Conservation (phyloP, 1,140 invertebrate genomes). For the Nasonia longicornis region DNA sequence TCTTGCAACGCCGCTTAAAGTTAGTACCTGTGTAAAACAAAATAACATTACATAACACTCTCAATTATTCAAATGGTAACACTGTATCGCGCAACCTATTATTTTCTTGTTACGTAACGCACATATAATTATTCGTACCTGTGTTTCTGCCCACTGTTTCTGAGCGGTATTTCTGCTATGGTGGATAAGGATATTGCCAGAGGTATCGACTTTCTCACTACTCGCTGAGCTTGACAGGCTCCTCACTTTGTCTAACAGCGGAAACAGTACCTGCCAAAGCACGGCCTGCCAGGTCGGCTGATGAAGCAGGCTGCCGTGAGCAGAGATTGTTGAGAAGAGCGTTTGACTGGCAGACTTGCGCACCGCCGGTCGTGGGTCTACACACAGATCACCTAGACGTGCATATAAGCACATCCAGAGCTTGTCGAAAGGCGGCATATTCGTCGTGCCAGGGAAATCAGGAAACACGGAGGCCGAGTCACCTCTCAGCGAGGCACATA, state of each 20-base stretch:
- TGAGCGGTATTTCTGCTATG: slow-evolving; percentile 98
- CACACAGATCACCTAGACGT: slow-evolving; percentile 90
- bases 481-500: slow-evolving; percentile 78
- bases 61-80: slow-evolving; percentile 12
- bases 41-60: background rate
- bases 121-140: slow-evolving; percentile 69
- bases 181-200: slow-evolving; percentile 96
- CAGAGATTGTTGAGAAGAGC: slow-evolving; percentile 95
- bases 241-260: slow-evolving; percentile 92
- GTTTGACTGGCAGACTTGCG: slow-evolving; percentile 99
- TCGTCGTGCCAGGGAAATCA: slow-evolving; percentile 84
- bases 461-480: slow-evolving; percentile 80
- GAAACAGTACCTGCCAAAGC: slow-evolving; percentile 94
- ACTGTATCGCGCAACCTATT: slow-evolving; percentile 11
- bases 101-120: background rate
- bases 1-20: slow-evolving; percentile 79
- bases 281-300: slow-evolving; percentile 91
- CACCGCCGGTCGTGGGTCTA: slow-evolving; percentile 94
- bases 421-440: slow-evolving; percentile 91
- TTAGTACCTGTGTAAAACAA: slow-evolving; percentile 72
- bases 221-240: slow-evolving; percentile 92
- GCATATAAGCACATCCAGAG: slow-evolving; percentile 97
- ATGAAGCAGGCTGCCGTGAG: slow-evolving; percentile 91
- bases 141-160: slow-evolving; percentile 99
- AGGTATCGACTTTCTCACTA: slow-evolving; percentile 91